Conservation (phyloP, 2,888 invertebrate genomes). For the Caradrina clavipalpis region DNA sequence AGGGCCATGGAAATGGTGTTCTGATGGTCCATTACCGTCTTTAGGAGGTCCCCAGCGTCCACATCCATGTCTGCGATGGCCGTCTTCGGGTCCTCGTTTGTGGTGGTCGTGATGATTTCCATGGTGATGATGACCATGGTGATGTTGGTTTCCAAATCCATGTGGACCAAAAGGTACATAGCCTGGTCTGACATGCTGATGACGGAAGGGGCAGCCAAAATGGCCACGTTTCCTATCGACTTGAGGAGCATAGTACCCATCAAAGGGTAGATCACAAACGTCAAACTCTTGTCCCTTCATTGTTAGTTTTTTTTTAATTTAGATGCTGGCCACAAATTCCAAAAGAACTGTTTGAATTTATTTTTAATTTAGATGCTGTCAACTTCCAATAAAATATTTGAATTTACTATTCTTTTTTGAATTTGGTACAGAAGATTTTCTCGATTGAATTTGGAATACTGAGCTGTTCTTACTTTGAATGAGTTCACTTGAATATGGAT, state of each 20-base stretch:
- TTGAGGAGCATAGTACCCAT: neutral
- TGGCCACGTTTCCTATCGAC: neutral
- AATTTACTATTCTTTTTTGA: too few species aligned
- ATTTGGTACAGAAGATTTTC: neutral
- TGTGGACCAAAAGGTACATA: constrained; percentile 33
- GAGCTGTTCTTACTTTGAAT: constrained; percentile 19
- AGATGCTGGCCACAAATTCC: too few species aligned
- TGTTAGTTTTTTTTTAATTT: neutral
- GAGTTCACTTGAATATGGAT: constrained; percentile 18
- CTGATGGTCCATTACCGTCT: constrained; percentile 1
- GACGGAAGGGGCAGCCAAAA: constrained; percentile 6
- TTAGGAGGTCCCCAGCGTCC: constrained; percentile 19
- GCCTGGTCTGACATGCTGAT: neutral
- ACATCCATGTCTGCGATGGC: constrained; percentile 2
- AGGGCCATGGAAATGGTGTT: constrained; percentile 15
- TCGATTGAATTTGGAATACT: neutral
- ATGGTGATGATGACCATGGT: neutral
- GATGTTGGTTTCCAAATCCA: constrained; percentile 6
- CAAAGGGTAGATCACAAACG: constrained; percentile 14
- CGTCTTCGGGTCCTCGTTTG: constrained; percentile 11
- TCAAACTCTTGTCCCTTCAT: constrained; percentile 15
- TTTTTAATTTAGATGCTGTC: too few species aligned
- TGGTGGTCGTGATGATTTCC: neutral
- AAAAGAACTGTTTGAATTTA: neutral
- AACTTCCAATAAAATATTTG: neutral